Base-by-base conservation (phyloP, 2,113 vertebrate genomes). In the Aramus guarauna region DNA sequence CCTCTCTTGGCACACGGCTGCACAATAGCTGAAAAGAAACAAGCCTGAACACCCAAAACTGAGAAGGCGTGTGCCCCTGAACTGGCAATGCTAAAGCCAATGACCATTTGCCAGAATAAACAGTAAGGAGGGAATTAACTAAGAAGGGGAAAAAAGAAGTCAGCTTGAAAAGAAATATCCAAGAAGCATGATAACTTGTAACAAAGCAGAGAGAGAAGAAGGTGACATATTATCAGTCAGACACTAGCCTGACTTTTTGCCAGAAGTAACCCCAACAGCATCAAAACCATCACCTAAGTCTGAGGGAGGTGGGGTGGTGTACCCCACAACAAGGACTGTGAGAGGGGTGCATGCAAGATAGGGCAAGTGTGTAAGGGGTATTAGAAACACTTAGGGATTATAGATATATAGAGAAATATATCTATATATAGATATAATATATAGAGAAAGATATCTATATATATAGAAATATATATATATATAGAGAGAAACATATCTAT, bases 291-390 rank as follows among this genome's bases (percentile, higher is more conserved):
- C 66, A n/a, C 5, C 4, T 8, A 4, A 9, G 18, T 30, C 48
- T 5, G 3, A 15, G 37, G 20, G 6, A 36, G 16, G 4, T 2
- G 23, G 30, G 23, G 20, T 2, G 39, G 8, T 45, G 36, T 23
- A 45, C 7, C 34, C 30, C 60, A 19, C 13, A 17, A 2, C 1
- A 1, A 15, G 52, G 14, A 15, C 62, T 36, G 22, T 2, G 30
- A 67, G 47, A 62, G 23, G 15, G 26, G 21, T 4, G 7, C 7
- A 8, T 17, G 9, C 19, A 39, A 14, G 87, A 41, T 30, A 84
- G 34, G 37, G 8, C 13, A 27, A 2, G 12, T 0, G 1, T 15
- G 4, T 1, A 5, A 12, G 5, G 29, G 12, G 36, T 34, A 37
- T n/a, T 9, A 68, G 45, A n/a, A 66, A 36, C 12, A 5, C 14